phyloP scores from a whole-genome alignment of 1,140 invertebrate species.

The Propsilocerus akamusi region DNA sequence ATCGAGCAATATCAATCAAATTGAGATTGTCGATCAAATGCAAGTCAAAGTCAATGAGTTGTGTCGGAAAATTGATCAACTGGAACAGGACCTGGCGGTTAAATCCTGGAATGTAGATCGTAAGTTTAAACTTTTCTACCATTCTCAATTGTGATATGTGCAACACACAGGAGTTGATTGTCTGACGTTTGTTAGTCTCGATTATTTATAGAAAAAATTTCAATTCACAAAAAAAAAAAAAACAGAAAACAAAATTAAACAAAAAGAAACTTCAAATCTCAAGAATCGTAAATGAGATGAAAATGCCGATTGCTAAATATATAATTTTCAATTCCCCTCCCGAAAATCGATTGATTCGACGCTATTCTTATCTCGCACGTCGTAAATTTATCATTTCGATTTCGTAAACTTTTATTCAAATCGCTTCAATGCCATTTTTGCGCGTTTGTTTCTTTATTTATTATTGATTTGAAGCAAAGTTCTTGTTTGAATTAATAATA shows the following conservation, averaged over 20 bases:
- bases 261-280: not conserved
- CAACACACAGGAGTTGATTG: not conserved
- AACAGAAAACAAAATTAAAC: not conserved
- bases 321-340: no score
- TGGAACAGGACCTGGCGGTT: constrained; percentile 29
- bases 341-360: no score
- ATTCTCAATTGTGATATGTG: not conserved
- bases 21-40: constrained; percentile 13
- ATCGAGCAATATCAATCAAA: no score
- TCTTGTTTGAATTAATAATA: no score
- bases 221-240: not conserved
- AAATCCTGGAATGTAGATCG: constrained; percentile 34
- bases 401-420: no score
- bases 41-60: constrained; percentile 30
- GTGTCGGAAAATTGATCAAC: constrained; percentile 29
- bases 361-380: no score
- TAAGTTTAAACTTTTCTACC: constrained; percentile 17
- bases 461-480: no score
- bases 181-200: not conserved
- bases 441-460: no score
- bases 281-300: no score
- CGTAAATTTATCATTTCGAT: no score
- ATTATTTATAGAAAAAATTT: not conserved
- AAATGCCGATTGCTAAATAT: no score
- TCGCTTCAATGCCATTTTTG: no score